Evolutionary conservation across 2,113 vertebrate species (phyloP).

Genomic region (Poeciliopsis prolifica): DNA sequence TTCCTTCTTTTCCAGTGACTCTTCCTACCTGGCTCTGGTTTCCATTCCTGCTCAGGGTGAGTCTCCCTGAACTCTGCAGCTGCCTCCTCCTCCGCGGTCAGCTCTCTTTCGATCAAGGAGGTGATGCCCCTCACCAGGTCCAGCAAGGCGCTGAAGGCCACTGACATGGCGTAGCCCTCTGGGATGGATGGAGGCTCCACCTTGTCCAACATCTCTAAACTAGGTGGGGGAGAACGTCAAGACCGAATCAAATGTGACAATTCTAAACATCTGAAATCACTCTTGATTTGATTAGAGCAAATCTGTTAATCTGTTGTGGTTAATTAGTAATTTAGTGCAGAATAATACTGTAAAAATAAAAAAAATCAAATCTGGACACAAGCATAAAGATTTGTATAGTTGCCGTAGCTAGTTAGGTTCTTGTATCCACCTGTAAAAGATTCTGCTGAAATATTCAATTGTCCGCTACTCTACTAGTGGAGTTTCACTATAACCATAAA

Average conservation of each 20-base stretch:
- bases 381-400: too few relatives aligned
- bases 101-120: slow-evolving; percentile 93
- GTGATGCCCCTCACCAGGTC: slow-evolving; percentile 98
- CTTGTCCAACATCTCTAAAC: slow-evolving; percentile 98
- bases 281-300: not conserved
- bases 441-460: too few relatives aligned
- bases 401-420: too few relatives aligned
- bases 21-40: slow-evolving; percentile 85
- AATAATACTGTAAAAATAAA: too few relatives aligned
- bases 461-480: not conserved
- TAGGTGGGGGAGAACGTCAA: slow-evolving; percentile 52
- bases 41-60: slow-evolving; percentile 73
- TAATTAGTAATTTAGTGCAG: not conserved
- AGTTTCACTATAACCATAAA: too few relatives aligned
- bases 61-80: slow-evolving; percentile 71
- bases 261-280: not conserved
- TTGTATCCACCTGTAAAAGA: too few relatives aligned
- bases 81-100: slow-evolving; percentile 79
- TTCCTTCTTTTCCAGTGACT: not conserved
- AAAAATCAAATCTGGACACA: too few relatives aligned
- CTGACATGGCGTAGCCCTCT: slow-evolving; percentile 98
- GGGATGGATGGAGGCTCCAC: slow-evolving; percentile 97
- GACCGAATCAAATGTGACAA: not conserved
- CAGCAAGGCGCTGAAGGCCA: slow-evolving; percentile 95
- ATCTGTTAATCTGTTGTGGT: not conserved